Evolutionary conservation across 2,797 vertebrate genomes (phyloP).

Genomic region (Anomalospiza imberbis): DNA sequence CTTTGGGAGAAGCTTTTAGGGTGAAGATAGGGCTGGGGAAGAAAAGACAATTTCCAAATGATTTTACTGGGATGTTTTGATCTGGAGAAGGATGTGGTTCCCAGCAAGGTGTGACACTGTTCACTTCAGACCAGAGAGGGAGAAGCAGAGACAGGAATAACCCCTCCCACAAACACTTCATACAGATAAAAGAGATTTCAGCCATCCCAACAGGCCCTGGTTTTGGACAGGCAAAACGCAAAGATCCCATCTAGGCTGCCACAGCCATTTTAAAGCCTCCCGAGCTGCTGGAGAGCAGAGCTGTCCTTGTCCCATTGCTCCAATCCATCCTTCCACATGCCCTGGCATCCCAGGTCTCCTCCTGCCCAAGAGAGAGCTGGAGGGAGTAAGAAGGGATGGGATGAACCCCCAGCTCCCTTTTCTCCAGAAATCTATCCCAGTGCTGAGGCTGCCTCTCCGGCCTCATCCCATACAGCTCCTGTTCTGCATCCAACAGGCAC

Average conservation of each 20-base stretch:
- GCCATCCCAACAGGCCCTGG: not conserved
- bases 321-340: not conserved
- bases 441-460: not conserved
- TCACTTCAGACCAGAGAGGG: not conserved
- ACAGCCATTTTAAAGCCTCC: not conserved
- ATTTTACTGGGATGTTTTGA: not conserved
- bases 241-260: not conserved
- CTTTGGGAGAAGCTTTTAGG: not conserved
- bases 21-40: not conserved
- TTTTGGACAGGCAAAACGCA: not conserved
- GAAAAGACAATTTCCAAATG: not conserved
- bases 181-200: not conserved
- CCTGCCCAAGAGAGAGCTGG: not conserved
- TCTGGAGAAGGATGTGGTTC: not conserved
- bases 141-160: not conserved
- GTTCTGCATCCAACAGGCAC: not conserved
- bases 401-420: not conserved
- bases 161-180: not conserved
- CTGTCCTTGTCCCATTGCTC: fast-evolving
- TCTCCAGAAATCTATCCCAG: not conserved
- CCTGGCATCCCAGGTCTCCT: not conserved
- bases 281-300: fast-evolving
- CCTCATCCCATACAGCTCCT: not conserved
- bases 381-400: not conserved
- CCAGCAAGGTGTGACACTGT: not conserved